A percentile compares a stretch with the other conserved stretches of the same genome.
These are phyloP conservation scores for Drosophila diplacantha DNA, from an alignment of 2,888 invertebrate species.

Conservation along the genomic window DNA sequence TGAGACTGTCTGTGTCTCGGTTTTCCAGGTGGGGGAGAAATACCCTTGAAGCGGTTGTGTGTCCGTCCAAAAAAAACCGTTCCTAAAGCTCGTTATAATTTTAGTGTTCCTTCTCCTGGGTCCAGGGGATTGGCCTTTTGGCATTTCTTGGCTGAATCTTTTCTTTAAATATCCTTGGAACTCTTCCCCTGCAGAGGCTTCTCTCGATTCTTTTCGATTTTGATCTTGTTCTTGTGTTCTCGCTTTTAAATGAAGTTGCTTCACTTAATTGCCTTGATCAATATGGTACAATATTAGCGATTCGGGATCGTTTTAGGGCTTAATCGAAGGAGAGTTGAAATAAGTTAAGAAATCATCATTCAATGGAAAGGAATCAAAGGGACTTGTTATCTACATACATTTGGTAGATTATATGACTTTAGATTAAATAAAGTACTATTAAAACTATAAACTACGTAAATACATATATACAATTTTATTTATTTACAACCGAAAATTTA, in stretches of 20 bases:
- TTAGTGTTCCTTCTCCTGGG: constrained; percentile 35
- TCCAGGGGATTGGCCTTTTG: constrained; percentile 61
- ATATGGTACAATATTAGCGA: constrained; percentile 22
- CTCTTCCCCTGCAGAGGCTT: constrained; percentile 30
- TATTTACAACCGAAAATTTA: neutral
- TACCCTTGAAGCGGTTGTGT: constrained; percentile 51
- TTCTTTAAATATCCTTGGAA: constrained; percentile 58
- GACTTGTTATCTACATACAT: neutral
- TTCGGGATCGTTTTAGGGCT: constrained; percentile 3
- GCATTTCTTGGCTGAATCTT: constrained; percentile 42
- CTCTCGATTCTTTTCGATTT: neutral
- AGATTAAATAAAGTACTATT: neutral
- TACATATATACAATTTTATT: no score
- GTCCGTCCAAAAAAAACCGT: constrained; percentile 61
- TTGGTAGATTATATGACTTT: neutral
- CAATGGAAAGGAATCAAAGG: neutral
- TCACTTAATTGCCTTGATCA: constrained; percentile 56
- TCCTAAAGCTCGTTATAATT: constrained; percentile 68
- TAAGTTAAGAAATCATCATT: neutral
- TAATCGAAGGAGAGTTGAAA: neutral
- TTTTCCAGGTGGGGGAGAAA: constrained; percentile 20
- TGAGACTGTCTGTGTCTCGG: constrained; percentile 22
- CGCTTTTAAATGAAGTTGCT: constrained; percentile 51
- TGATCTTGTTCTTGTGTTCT: constrained; percentile 29
- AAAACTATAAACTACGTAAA: no score